phyloP scores from a whole-genome alignment of 2,113 vertebrate species.

The Epinephelus cyanopodus region DNA sequence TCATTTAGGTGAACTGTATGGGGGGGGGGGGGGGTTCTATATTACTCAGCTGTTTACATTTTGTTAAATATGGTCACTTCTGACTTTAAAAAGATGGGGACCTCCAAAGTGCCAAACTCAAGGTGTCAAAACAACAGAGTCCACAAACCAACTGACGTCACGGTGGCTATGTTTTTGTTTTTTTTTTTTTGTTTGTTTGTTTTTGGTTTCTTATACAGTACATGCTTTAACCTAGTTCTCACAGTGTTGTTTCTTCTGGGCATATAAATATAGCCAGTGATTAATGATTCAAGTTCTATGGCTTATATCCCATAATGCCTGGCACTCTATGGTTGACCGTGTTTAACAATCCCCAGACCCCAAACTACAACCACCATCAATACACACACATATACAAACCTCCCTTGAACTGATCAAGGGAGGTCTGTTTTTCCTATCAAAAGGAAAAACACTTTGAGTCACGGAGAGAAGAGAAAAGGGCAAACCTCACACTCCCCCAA shows the following conservation, averaged over 20 bases:
- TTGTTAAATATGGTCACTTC: too few relatives aligned
- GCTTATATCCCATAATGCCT: constrained; percentile 8
- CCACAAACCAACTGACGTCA: too few relatives aligned
- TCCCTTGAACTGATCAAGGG: constrained; percentile 8
- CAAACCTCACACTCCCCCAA: constrained; percentile 7
- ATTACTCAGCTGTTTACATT: too few relatives aligned
- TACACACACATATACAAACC: background rate
- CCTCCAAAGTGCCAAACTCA: too few relatives aligned
- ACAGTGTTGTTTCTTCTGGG: background rate
- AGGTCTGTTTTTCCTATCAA: constrained; percentile 40
- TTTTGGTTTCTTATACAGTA: too few relatives aligned
- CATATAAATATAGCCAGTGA: background rate
- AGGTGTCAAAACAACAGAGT: too few relatives aligned
- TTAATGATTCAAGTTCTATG: background rate
- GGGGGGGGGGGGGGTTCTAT: too few relatives aligned
- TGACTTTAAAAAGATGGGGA: too few relatives aligned
- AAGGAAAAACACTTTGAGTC: constrained; percentile 44
- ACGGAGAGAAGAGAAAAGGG: constrained; percentile 27
- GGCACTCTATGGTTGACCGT: background rate
- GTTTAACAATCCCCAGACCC: constrained; percentile 2
- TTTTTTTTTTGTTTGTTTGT: too few relatives aligned
- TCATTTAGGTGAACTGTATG: too few relatives aligned
- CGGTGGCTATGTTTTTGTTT: too few relatives aligned
- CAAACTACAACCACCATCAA: constrained; percentile 4
- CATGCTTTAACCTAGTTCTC: background rate